Base-by-base conservation (phyloP, 2,113 vertebrate species). In the Hyaena hyaena region DNA sequence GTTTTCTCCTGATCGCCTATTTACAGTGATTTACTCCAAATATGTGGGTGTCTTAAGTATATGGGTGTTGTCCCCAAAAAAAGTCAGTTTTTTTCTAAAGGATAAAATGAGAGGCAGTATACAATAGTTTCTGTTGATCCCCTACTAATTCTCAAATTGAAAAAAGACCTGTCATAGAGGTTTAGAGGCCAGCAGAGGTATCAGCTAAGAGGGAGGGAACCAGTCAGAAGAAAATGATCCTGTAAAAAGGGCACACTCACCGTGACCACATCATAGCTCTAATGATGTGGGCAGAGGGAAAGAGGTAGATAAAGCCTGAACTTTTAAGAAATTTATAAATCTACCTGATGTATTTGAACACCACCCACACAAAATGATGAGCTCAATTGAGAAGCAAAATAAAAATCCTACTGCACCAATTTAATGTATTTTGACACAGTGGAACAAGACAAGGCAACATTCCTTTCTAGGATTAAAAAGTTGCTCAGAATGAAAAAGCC, bases 11-110 rank as follows among this genome's bases (percentile, higher is more conserved):
- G 95, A 90, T 97, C 8, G 97, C 80, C 92, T 97, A 85, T 97
- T 98, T 96, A 95, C 69, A 97, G 94, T 97, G 97, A 97, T 97
- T 98, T 98, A 97, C 94, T 97, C 58, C 97, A 98, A 98, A 98
- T 98, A 19, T 90, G 98, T 97, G 79, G 98, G n/a, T 0, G 89
- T 95, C 93, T 97, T 96, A 97, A 93, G 43, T 98, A 97, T 96
- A 79, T 97, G 97, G 68, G 43, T 98, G 91, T 90, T 98, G 97
- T 95, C 83, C 66, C 95, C 97, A 97, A 81, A 81, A 83, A 86
- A 84, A 33, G 43, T 93, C 77, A 92, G 55, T 97, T 98, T 95
- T 96, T 96, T 97, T 98, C 74, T 93, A 96, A 98, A 96, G 88
- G 93, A 98, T 48, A 33, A 66, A 97, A 97, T 97, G 15, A 97